Conservation (phyloP, 2,888 invertebrate genomes). For the Caenorhabditis panamensis region DNA sequence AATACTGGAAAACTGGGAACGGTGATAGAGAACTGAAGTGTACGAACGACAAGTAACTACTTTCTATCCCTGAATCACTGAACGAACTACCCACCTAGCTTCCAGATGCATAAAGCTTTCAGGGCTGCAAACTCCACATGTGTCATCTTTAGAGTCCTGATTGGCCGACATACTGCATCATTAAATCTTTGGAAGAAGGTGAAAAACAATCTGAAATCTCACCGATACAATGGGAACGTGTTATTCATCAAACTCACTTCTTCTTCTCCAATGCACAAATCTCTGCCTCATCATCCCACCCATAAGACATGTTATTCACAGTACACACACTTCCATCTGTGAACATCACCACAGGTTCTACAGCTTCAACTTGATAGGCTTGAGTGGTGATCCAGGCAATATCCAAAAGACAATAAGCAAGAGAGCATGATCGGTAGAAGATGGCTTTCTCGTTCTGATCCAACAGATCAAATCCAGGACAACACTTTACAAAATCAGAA, state of each 20-base stretch:
- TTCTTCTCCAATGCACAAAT: constrained; percentile 63
- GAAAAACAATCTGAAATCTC: constrained; percentile 60
- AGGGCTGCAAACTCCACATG: constrained; percentile 69
- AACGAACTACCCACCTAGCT: constrained; percentile 58
- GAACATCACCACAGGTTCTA: constrained; percentile 58
- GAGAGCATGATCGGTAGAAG: constrained; percentile 57
- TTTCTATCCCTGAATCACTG: too few species aligned
- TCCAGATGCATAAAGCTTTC: constrained; percentile 69
- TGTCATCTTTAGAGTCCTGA: constrained; percentile 52
- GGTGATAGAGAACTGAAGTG: too few species aligned
- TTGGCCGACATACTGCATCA: constrained; percentile 56
- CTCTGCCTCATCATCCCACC: constrained; percentile 71
- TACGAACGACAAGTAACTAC: too few species aligned
- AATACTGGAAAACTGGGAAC: constrained; percentile 17
- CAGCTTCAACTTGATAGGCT: constrained; percentile 33
- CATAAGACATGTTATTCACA: constrained; percentile 64
- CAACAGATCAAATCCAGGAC: constrained; percentile 66
- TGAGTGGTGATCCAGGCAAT: constrained; percentile 67
- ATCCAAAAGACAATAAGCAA: constrained; percentile 64
- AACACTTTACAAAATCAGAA: constrained; percentile 64
- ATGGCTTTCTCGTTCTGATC: constrained; percentile 55
- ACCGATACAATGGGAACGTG: background rate
- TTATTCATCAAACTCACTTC: constrained; percentile 43
- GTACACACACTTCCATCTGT: constrained; percentile 64
- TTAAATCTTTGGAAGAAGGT: constrained; percentile 55